Base-by-base conservation (phyloP, 2,797 vertebrate species). In the Phyllotis vaccarum region DNA sequence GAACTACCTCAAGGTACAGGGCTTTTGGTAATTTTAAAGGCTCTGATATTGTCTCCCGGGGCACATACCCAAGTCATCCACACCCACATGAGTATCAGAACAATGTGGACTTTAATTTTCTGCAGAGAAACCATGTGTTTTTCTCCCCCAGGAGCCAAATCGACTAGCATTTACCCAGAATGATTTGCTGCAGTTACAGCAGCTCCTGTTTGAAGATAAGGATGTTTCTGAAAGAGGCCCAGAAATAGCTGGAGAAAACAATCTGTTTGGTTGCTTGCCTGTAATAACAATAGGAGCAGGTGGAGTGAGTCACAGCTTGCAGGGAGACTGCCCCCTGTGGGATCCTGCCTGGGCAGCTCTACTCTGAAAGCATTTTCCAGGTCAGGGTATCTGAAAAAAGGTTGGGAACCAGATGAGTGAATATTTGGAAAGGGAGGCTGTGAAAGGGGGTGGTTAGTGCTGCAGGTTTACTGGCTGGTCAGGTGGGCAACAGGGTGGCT, bases 191-290 rank as follows among this genome's bases (percentile, higher is more conserved):
- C 75, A 90, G 74, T 79, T 90, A 74, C 93, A 86, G 74, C 95
- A 95, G n/a, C 68, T 91, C 68, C 46, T 90, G n/a, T 96, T 80
- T 92, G 58, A 93, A 96, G 92, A 94, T 85, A 92, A 96, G 70
- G 60, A 75, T 40, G 19, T 92, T 95, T 97, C 70, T 94, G 75
- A 91, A 89, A 96, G 86, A 62, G 74, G 56, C 37, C 82, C 86
- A 56, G 56, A 92, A 95, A 94, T 70, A 95, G 83, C 89, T 90
- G 21, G 88, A 95, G 74, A 95, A 92, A 96, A 93, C 68, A 74
- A 97, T 80, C 43, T 86, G 24, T 95, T 95, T 94, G 82, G 34
- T 90, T 90, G 60, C 91, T 95, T 17, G 31, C 34, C 52, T 90
- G 68, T 11, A 40, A 79, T 76, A 82, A 85, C 64, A 87, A 86